Evolutionary conservation across 2,888 invertebrate genomes (phyloP), one percentile per base, ranked within the genome.

Genomic region (Salticus scenicus): DNA sequence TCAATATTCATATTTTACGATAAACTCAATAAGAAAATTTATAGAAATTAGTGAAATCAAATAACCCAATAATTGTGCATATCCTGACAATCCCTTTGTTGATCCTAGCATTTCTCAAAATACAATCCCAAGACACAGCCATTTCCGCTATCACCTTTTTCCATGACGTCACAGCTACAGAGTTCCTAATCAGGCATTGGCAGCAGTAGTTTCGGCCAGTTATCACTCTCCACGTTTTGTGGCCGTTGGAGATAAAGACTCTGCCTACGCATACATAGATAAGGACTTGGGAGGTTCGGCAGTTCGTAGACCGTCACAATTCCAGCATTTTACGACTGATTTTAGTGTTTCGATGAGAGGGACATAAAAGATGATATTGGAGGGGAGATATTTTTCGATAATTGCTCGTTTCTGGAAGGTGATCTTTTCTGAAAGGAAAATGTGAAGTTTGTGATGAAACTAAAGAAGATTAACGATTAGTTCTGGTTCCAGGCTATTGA

Each of bases 111-210:
- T 4, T 57, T 57, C 57, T 24, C 57, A 24, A 24, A 57, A 57
- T 57, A 17, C 57, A 4, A 57, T 57, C 57, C 57, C 57, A 57
- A 57, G 57, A 57, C 57, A 17, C 57, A 7, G 24, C 57, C 57
- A 57, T 57, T 57, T 57, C 67, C 51, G 20, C 67, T 41, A 63
- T 78, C 77, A 31, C 51, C 66, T 73, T 84, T 77, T 84, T 69
- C 47, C 77, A 69, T 83, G 83, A 84, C 77, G 83, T 84, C 83
- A 84, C 75, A 27, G 70, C 63, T 71, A 41, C 41, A 73, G 57
- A 84, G 77, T 77, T 84, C 67, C 77, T 77, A 83, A 77, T 84
- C 83, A 69, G 77, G 66, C 83, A 67, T 77, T 84, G 83, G 77
- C 77, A 84, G 83, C 77, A 73, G 83, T 67, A 84, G 77, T 83